Evolutionary conservation across 2,888 invertebrate species (phyloP).

Genomic region (Mythimna albipuncta): DNA sequence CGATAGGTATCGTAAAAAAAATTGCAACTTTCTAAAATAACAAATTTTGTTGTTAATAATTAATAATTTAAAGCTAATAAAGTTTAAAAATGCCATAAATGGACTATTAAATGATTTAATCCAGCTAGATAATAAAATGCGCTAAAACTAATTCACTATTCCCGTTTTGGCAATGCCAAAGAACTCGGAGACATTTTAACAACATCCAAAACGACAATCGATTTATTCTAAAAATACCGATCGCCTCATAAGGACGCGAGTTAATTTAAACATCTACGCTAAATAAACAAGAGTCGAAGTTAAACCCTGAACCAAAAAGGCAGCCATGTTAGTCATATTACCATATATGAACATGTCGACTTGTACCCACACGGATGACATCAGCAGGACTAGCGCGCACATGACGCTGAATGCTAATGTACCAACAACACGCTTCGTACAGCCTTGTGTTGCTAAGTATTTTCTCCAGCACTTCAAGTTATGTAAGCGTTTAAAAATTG

Average conservation of each 20-base stretch:
- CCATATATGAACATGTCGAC: constrained; percentile 82
- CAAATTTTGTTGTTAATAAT: constrained; percentile 10
- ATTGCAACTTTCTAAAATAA: constrained; percentile 15
- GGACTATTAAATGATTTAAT: constrained; percentile 15
- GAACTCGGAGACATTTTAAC: constrained; percentile 37
- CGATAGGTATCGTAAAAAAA: background rate
- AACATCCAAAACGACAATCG: constrained; percentile 44
- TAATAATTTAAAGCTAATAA: constrained; percentile 28
- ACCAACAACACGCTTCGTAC: constrained; percentile 70
- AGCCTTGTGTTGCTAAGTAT: constrained; percentile 75
- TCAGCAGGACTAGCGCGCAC: constrained; percentile 77
- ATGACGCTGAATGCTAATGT: constrained; percentile 83
- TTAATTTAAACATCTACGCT: constrained; percentile 63
- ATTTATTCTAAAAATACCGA: constrained; percentile 55
- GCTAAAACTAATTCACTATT: constrained; percentile 26
- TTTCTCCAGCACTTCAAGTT: constrained; percentile 63
- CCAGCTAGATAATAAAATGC: constrained; percentile 28
- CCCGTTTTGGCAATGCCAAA: constrained; percentile 42
- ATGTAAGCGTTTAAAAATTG: constrained; percentile 67
- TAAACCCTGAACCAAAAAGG: constrained; percentile 80
- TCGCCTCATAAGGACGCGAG: constrained; percentile 51
- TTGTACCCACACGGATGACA: constrained; percentile 81
- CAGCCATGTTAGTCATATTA: constrained; percentile 85
- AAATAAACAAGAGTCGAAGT: constrained; percentile 70
- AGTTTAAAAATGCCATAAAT: constrained; percentile 32